Evolutionary conservation across 2,797 vertebrate species (phyloP), one percentile per base, ranked within the genome.

Genomic region (Eleutherodactylus coqui): DNA sequence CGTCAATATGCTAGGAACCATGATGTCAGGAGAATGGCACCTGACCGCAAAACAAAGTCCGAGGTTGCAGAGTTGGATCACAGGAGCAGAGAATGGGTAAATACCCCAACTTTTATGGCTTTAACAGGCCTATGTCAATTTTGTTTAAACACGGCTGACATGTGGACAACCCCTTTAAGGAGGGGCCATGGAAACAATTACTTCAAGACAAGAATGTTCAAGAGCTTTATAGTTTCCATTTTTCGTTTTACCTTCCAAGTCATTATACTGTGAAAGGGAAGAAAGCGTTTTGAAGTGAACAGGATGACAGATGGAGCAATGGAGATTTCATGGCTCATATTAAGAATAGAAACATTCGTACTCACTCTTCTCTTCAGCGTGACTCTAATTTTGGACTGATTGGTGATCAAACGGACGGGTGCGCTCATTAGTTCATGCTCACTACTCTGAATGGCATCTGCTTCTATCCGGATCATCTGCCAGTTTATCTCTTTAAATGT

Each of bases 381-480:
- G 91, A 99, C 95, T 91, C 97, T 92, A 89, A 99, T 98, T 94
- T 96, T 98, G 90, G 98, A 98, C 89, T 99, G 98, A 92, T 99
- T 99, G 89, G 98, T 99, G 92, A 99, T 99, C 88, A 99, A 95
- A 73, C 98, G 96, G 91, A 99, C 97, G 76, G 98, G 98, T 69
- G 98, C 97, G 55, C 97, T 97, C 94, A 99, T 89, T 91, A 98
- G 96, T 94, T 99, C 98, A 55, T 98, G 97, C 86, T 98, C 96
- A 8, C 95, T 94, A 83, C 96, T 98, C 91, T 99, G 97, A 90
- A 99, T 99, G 85, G 98, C 98, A 86, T 99, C 98, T 0, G 98
- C 98, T 91, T 99, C 98, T 85, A 99, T 99, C 84, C 98, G 96
- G 92, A 99, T 98, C 97, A 99, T 99, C 94, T 99, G 98, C 98